Base-by-base conservation (phyloP, 2,888 invertebrate species). In the Amphiduros pacificus region DNA sequence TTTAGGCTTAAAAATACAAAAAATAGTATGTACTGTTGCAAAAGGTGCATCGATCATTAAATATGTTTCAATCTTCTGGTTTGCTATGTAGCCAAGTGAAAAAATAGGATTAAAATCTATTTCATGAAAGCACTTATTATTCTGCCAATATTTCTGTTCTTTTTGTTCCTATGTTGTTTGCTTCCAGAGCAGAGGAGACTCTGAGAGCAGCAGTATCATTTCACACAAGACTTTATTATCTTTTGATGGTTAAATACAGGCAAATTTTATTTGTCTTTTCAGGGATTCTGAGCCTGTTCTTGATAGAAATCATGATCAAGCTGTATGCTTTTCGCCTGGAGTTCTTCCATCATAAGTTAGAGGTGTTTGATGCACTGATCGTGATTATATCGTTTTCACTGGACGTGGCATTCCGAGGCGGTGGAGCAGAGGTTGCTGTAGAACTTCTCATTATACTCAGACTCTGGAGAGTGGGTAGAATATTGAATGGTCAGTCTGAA, bases 401-500 rank as follows among this genome's bases (percentile, higher is more conserved):
- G 49, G 82, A 83, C 66, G 71, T 83, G 52, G 71, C 80, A 14
- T 82, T 80, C 68, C 65, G 77, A 17, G 69, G 79, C 60, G 74
- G 75, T 22, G 78, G 81, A 11, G 69, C 77, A 0, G 73, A 77
- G 48, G 71, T 69, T 56, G 82, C 82, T 29, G 64, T 77, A 27
- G 82, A 83, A 5, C 73, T 84, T 17, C 70, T 84, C 40, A 79
- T 84, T 61, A 71, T 83, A 6, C 73, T 84, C 4, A 69, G 84
- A 59, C 67, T 84, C 55, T 84, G 84, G 84, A 69, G 84, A 61
- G 77, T 84, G 4, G 78, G 80, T 17, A 72, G 83, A 50, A 82
- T 84, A 55, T 67, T 84, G 5, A 83, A 84, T 73, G 83, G 84
- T 84, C n/a, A n/a, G n/a, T n/a, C n/a, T n/a, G n/a, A n/a, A n/a